Evolutionary conservation across 2,113 vertebrate species (phyloP), one percentile per base, ranked within the genome.

Genomic region (Lota lota): DNA sequence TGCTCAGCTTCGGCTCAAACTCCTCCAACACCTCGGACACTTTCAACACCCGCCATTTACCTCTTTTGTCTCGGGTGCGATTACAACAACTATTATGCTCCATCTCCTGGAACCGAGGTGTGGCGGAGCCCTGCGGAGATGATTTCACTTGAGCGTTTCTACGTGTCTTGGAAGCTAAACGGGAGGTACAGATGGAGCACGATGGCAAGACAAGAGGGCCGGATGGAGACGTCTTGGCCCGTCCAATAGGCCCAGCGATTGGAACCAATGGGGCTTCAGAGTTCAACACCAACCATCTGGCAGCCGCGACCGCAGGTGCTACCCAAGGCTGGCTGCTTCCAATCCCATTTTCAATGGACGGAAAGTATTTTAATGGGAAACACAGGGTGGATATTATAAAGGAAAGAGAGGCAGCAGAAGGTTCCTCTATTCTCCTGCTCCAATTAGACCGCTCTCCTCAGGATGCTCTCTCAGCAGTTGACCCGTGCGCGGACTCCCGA

Each of bases 291-390:
- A 65, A 74, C 57, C 67, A 76, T 82, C 83, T 85, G 82, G 70
- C 71, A 66, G 65, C 67, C 1, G n/a, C 77, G 78, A 6, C 72
- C 71, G 74, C 82, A 87, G 82, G 81, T 87, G 75, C 60, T 83
- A 88, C 86, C 87, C 87, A 81, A 86, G 70, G 70, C 72, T 69
- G 76, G 67, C 80, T 82, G 75, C 81, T 84, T 83, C 76, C 79
- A 77, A 84, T 75, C 75, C 69, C 74, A 64, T 73, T 73, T 75
- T 83, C 74, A 80, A 70, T 72, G 70, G 33, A 73, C 89, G 86
- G 86, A 90, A 89, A 90, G 77, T 85, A 89, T 88, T 87, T 89
- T 89, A 88, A 88, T 89, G 85, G 63, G 64, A 89, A 91, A 85
- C 78, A 75, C 88, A 89, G 86, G 76, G 75, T 75, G 74, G 64